These are phyloP conservation scores for Petrophora chlorosata DNA, from an alignment of 2,888 invertebrate genomes.

Conservation along the genomic window DNA sequence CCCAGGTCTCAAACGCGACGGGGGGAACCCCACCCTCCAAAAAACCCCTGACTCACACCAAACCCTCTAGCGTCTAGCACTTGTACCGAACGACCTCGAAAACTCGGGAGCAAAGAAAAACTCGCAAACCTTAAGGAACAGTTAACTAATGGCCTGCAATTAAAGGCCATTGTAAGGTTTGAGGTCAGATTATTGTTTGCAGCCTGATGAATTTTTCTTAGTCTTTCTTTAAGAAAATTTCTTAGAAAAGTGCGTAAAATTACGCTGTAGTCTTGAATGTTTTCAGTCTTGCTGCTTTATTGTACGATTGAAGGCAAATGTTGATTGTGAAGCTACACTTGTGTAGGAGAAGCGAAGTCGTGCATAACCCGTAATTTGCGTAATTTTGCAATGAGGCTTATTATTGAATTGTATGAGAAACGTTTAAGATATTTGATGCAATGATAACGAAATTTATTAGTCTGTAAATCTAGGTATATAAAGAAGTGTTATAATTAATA, in stretches of 20 bases:
- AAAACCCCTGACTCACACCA: constrained; percentile 19
- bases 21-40: constrained; percentile 40
- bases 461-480: no score
- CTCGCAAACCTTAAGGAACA: constrained; percentile 26
- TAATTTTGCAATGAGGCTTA: no score
- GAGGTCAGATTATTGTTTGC: constrained; percentile 43
- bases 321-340: background rate
- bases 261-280: constrained; percentile 14
- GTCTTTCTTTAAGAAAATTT: constrained; percentile 30
- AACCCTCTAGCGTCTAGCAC: constrained; percentile 62
- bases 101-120: constrained; percentile 54
- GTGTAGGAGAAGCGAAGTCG: no score
- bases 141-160: constrained; percentile 46
- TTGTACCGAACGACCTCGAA: constrained; percentile 68
- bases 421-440: no score
- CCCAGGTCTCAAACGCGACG: constrained; percentile 36
- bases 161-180: constrained; percentile 48
- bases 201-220: constrained; percentile 40
- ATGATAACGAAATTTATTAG: no score
- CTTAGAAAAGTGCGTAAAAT: constrained; percentile 25
- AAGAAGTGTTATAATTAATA: no score
- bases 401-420: no score
- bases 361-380: no score
- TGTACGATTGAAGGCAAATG: constrained; percentile 13
- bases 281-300: constrained; percentile 14